phyloP scores from a whole-genome alignment of 2,888 invertebrate species.

The Apocheima hispidaria region DNA sequence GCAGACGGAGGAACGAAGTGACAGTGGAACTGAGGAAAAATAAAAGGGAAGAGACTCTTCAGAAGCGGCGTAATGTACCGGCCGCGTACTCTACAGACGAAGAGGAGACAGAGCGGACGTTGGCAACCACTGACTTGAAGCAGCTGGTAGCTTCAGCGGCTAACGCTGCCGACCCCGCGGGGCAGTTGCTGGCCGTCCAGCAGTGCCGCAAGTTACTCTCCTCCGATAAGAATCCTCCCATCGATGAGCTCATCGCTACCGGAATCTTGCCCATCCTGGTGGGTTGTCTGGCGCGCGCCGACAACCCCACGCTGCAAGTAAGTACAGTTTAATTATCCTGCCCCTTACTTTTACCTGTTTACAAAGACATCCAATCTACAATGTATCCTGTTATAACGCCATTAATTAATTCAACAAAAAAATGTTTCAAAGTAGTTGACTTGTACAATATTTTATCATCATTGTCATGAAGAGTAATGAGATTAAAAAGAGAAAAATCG shows the following conservation, averaged over 20 bases:
- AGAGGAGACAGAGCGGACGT: conserved; percentile 90
- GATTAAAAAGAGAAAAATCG: no score
- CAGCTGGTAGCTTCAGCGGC: conserved; percentile 95
- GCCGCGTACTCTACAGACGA: conserved; percentile 93
- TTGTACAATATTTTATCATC: no score
- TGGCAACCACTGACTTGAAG: conserved; percentile 91
- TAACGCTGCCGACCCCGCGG: conserved; percentile 91
- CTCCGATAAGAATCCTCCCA: conserved; percentile 99
- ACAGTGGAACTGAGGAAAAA: conserved; percentile 98
- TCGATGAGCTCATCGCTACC: conserved; percentile 96
- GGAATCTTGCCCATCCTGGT: conserved; percentile 98
- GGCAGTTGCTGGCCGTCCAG: conserved; percentile 96
- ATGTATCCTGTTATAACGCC: no score
- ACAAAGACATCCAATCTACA: not conserved
- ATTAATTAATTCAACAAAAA: no score
- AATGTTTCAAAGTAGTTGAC: no score
- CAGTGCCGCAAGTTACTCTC: conserved; percentile 98
- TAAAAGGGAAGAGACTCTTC: conserved; percentile 98
- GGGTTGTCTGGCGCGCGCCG: conserved; percentile 93
- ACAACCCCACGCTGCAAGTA: conserved; percentile 92
- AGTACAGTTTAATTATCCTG: not conserved
- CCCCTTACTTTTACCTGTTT: not conserved
- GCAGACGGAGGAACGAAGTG: conserved; percentile 97
- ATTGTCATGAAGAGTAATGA: no score
- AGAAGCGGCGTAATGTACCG: conserved; percentile 98